Percentiles rank a stretch among this genome's conserved stretches.
Conservation (phyloP, 2,797 vertebrate species). For the Paedocypris micromegethes region DNA sequence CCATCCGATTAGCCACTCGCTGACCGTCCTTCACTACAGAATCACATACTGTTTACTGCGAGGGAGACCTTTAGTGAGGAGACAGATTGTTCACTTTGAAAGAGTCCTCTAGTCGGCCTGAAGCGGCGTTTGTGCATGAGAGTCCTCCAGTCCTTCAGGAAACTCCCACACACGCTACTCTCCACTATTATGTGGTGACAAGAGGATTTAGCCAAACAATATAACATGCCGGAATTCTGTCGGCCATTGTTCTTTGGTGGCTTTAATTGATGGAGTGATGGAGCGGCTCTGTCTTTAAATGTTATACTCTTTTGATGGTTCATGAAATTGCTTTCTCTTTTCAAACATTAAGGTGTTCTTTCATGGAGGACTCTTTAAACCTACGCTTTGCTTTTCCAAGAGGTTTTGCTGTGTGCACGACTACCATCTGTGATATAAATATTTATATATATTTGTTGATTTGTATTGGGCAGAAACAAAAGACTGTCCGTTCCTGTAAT, state of each 20-base stretch:
- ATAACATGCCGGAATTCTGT: conserved; percentile 21
- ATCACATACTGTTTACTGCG: conserved; percentile 47
- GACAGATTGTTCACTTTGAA: conserved; percentile 47
- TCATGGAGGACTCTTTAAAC: not conserved
- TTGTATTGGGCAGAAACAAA: too few relatives aligned
- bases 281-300: conserved; percentile 22
- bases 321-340: not conserved
- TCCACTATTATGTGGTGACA: conserved; percentile 15
- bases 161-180: conserved; percentile 35
- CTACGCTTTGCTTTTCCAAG: not conserved
- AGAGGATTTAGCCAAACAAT: conserved; percentile 36
- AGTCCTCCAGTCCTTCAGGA: conserved; percentile 43
- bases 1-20: conserved; percentile 45
- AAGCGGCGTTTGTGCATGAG: conserved; percentile 44
- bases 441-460: too few relatives aligned
- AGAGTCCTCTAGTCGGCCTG: conserved; percentile 42
- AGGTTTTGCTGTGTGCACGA: too few relatives aligned
- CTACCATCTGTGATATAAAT: too few relatives aligned
- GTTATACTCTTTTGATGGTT: not conserved
- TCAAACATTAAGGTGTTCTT: not conserved
- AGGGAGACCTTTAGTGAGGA: conserved; percentile 42
- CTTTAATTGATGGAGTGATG: conserved; percentile 23
- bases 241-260: conserved; percentile 22
- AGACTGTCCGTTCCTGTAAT: too few relatives aligned
- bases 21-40: conserved; percentile 43